A percentile compares a stretch with the other conserved stretches of the same genome.
Conservation (phyloP, 2,113 vertebrate species). For the Tichodroma muraria region DNA sequence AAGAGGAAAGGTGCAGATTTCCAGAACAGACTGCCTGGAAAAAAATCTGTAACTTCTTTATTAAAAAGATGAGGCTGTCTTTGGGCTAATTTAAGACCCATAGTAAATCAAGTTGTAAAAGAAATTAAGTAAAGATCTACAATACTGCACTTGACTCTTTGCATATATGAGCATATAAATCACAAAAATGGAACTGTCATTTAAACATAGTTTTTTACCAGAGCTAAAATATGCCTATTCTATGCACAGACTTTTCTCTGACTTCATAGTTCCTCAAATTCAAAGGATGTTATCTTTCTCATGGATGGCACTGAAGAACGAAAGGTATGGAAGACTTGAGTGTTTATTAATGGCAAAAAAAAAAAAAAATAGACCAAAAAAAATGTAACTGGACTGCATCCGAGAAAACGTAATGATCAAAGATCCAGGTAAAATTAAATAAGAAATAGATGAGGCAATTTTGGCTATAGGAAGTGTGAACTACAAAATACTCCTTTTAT, state of each 20-base stretch:
- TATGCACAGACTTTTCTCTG: neutral
- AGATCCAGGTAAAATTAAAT: neutral
- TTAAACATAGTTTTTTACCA: neutral
- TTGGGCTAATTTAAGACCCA: neutral
- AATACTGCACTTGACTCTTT: neutral
- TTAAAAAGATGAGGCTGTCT: neutral
- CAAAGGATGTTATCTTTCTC: neutral
- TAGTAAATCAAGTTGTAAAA: constrained; percentile 11
- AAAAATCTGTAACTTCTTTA: neutral
- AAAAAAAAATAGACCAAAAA: neutral
- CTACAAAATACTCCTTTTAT: neutral
- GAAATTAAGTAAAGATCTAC: neutral
- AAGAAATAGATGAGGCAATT: neutral
- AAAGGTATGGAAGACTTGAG: neutral
- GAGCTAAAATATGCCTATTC: neutral
- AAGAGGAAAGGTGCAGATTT: constrained; percentile 11
- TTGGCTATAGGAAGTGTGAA: neutral
- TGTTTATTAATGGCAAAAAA: neutral
- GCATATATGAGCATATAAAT: neutral
- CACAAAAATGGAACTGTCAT: neutral
- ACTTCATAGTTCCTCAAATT: neutral
- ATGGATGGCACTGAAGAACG: neutral
- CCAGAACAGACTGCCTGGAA: constrained; percentile 10
- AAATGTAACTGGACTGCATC: neutral
- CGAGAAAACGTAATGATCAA: neutral